Evolutionary conservation across 2,888 invertebrate species (phyloP).

Genomic region (Julus scandinavius): DNA sequence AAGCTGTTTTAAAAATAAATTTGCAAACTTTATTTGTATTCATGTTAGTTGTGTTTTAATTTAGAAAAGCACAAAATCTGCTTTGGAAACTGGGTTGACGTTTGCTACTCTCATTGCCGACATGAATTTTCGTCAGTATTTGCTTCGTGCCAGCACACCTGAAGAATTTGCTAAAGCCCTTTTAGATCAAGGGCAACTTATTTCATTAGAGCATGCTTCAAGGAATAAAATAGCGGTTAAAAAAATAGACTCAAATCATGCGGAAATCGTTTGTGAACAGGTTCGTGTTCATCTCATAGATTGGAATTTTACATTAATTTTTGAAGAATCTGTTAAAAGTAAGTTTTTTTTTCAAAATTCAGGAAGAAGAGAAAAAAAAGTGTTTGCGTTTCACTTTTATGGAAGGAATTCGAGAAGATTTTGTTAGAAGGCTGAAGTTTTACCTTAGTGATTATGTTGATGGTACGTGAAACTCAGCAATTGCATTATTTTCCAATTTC

Average conservation of each 20-base stretch:
- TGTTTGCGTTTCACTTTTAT: slow-evolving; percentile 64
- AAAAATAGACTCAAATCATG: background rate
- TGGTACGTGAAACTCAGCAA: slow-evolving; percentile 62
- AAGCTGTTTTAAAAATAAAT: background rate
- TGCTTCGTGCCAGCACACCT: slow-evolving; percentile 69
- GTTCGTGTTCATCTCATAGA: background rate
- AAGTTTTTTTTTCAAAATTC: background rate
- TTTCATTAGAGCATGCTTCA: background rate
- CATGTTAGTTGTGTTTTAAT: slow-evolving; percentile 56
- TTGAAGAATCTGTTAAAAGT: no score
- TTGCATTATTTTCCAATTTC: background rate
- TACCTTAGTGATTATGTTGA: slow-evolving; percentile 71
- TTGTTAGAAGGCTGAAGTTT: slow-evolving; percentile 68
- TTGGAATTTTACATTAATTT: no score
- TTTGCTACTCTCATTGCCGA: slow-evolving; percentile 73
- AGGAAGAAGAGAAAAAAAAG: background rate
- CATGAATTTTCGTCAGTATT: slow-evolving; percentile 70
- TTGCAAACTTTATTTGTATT: slow-evolving; percentile 47
- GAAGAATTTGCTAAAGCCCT: slow-evolving; percentile 69
- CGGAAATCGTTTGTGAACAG: background rate
- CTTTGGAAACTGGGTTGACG: slow-evolving; percentile 71
- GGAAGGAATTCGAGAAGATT: slow-evolving; percentile 68
- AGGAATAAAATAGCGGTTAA: background rate
- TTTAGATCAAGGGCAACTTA: slow-evolving; percentile 64
- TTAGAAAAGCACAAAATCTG: slow-evolving; percentile 73